Percentiles rank a stretch among this genome's conserved stretches.
These are phyloP conservation scores for Lobophora halterata DNA, from an alignment of 2,888 invertebrate genomes.

Conservation along the genomic window DNA sequence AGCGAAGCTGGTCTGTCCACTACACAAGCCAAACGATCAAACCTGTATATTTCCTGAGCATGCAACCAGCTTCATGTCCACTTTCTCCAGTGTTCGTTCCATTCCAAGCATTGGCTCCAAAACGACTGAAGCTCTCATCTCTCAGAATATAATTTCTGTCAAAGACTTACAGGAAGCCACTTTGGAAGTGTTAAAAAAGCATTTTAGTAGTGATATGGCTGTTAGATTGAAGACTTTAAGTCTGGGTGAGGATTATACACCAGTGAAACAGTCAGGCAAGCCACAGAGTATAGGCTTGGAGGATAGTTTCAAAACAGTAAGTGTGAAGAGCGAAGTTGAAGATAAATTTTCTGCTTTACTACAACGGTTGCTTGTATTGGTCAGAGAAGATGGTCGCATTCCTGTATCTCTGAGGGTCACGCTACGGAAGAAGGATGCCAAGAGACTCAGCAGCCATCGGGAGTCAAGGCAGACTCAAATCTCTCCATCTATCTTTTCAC, in stretches of 20 bases:
- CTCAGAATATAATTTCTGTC: slow-evolving; percentile 84
- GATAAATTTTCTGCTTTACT: slow-evolving; percentile 85
- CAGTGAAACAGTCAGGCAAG: slow-evolving; percentile 87
- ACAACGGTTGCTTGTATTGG: slow-evolving; percentile 85
- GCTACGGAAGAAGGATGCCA: slow-evolving; percentile 85
- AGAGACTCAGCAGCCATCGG: slow-evolving; percentile 84
- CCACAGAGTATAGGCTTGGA: slow-evolving; percentile 91
- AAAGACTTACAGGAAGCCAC: slow-evolving; percentile 84
- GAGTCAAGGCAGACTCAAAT: slow-evolving; percentile 89
- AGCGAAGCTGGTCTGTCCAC: slow-evolving; percentile 87
- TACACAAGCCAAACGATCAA: slow-evolving; percentile 91
- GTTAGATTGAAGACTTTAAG: slow-evolving; percentile 85
- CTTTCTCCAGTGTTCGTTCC: slow-evolving; percentile 80
- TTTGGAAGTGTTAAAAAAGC: slow-evolving; percentile 80
- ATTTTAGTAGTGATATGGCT: slow-evolving; percentile 85
- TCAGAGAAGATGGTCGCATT: slow-evolving; percentile 89
- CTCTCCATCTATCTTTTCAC: slow-evolving; percentile 82
- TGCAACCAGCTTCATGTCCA: slow-evolving; percentile 83
- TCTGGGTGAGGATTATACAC: slow-evolving; percentile 86
- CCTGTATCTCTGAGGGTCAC: slow-evolving; percentile 88
- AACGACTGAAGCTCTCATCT: slow-evolving; percentile 83
- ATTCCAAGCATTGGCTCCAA: slow-evolving; percentile 90
- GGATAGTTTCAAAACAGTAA: slow-evolving; percentile 88
- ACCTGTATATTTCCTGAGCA: slow-evolving; percentile 88
- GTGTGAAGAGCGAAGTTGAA: slow-evolving; percentile 86